Evolutionary conservation across 2,888 invertebrate species (phyloP).

Genomic region (Microctonus hyperodae): DNA sequence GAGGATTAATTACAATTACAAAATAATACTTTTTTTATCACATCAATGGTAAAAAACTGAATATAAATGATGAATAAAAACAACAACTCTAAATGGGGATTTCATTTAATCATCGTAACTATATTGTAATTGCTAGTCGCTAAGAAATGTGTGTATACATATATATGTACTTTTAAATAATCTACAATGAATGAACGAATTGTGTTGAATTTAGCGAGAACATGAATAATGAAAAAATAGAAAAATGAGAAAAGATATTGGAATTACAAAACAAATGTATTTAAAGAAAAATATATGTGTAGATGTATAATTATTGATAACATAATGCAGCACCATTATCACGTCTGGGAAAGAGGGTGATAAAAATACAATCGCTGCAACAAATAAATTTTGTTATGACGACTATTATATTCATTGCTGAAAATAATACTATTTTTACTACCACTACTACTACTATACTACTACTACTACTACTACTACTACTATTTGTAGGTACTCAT

Average conservation of each 20-base stretch:
- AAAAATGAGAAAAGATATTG: constrained; percentile 18
- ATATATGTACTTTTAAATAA: too few species aligned
- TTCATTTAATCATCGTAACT: constrained; percentile 46
- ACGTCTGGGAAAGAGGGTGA: not conserved
- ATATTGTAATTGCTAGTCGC: constrained; percentile 55
- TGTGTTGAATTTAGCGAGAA: not conserved
- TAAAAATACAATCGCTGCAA: not conserved
- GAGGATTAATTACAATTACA: not conserved
- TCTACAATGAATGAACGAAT: constrained; percentile 19
- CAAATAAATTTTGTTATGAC: constrained; percentile 26
- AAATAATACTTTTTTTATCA: not conserved
- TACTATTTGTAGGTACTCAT: too few species aligned
- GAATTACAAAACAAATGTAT: not conserved
- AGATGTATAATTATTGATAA: constrained; percentile 30
- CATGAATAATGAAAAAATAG: constrained; percentile 23
- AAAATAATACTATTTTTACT: constrained; percentile 9
- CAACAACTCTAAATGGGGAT: constrained; percentile 37
- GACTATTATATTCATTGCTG: constrained; percentile 33
- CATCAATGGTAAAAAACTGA: constrained; percentile 14
- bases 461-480: not conserved
- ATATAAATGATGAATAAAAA: constrained; percentile 20
- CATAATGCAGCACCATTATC: not conserved
- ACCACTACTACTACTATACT: not conserved
- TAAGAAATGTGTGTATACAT: constrained; percentile 42
- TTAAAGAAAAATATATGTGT: constrained; percentile 1